Evolutionary conservation across 2,113 vertebrate species (phyloP).

Genomic region (Macquaria ambigua): DNA sequence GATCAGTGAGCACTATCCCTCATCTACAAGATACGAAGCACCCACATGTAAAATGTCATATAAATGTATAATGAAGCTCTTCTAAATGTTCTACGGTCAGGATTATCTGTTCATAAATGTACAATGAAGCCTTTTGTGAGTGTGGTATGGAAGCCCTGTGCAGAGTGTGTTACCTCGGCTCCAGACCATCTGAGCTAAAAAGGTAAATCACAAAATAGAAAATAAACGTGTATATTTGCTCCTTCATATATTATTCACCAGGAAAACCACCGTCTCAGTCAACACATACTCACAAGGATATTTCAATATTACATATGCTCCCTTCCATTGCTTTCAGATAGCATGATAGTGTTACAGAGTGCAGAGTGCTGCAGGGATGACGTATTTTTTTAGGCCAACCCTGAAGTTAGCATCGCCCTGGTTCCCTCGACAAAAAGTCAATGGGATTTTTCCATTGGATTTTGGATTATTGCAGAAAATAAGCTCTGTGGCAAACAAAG

Average conservation of each 20-base stretch:
- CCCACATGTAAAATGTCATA: conserved; percentile 68
- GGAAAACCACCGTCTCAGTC: conserved; percentile 27
- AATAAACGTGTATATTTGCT: conserved; percentile 51
- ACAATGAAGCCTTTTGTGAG: conserved; percentile 50
- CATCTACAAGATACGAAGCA: conserved; percentile 54
- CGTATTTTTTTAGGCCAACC: no score
- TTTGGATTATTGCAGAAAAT: no score
- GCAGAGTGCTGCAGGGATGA: not conserved
- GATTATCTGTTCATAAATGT: conserved; percentile 61
- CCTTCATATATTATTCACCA: conserved; percentile 54
- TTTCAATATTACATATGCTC: conserved; percentile 19
- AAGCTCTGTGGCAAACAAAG: no score
- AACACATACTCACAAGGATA: not conserved
- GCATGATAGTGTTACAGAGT: not conserved
- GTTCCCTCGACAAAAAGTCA: no score
- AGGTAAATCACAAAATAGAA: conserved; percentile 54
- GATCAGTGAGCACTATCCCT: conserved; percentile 44
- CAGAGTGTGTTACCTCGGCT: conserved; percentile 32
- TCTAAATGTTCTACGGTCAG: conserved; percentile 65
- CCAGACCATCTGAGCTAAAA: conserved; percentile 33
- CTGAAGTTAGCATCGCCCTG: no score
- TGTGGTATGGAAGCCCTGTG: not conserved
- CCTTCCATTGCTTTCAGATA: not conserved
- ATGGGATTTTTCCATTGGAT: no score
- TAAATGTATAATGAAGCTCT: conserved; percentile 73